Percentiles rank a stretch among this genome's conserved stretches.
phyloP scores from a whole-genome alignment of 2,888 invertebrate species.

The Arge pagana region DNA sequence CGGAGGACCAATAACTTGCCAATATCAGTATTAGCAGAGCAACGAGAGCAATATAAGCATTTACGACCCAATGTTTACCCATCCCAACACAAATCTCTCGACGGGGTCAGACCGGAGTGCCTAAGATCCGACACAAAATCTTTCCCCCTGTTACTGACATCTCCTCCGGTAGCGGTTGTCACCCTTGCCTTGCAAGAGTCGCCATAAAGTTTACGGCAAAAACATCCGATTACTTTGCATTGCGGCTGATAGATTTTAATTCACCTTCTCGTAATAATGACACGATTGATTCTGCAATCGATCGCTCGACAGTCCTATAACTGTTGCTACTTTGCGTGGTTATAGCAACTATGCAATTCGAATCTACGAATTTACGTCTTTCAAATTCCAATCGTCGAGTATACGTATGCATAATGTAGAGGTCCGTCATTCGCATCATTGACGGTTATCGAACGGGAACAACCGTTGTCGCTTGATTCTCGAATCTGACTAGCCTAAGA shows the following conservation, averaged over 20 bases:
- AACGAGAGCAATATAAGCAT: slow-evolving; percentile 57
- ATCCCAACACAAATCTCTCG: slow-evolving; percentile 22
- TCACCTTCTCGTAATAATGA: no score
- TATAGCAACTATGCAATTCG: not conserved
- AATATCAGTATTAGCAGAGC: slow-evolving; percentile 55
- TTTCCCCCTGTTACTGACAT: slow-evolving; percentile 2
- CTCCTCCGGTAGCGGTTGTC: slow-evolving; percentile 11
- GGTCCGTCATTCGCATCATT: no score
- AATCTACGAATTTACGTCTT: not conserved
- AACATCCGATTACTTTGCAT: no score
- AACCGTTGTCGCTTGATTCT: not conserved
- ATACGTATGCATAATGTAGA: not conserved
- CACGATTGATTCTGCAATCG: no score
- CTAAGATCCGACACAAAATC: slow-evolving; percentile 1
- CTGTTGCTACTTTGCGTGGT: no score
- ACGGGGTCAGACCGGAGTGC: slow-evolving; percentile 10
- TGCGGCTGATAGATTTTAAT: no score
- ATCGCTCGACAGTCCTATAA: no score
- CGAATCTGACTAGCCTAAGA: slow-evolving; percentile 8
- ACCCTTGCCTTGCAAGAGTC: not conserved
- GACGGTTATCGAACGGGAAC: not conserved
- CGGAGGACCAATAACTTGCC: slow-evolving; percentile 54
- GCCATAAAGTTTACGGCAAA: no score
- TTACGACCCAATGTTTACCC: slow-evolving; percentile 53
- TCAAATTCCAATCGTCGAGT: not conserved